Evolutionary conservation across 92 coral and sea anemone species (phyloP), one percentile per base, ranked within the genome.

Genomic region (Umimayanthus kanabou): DNA sequence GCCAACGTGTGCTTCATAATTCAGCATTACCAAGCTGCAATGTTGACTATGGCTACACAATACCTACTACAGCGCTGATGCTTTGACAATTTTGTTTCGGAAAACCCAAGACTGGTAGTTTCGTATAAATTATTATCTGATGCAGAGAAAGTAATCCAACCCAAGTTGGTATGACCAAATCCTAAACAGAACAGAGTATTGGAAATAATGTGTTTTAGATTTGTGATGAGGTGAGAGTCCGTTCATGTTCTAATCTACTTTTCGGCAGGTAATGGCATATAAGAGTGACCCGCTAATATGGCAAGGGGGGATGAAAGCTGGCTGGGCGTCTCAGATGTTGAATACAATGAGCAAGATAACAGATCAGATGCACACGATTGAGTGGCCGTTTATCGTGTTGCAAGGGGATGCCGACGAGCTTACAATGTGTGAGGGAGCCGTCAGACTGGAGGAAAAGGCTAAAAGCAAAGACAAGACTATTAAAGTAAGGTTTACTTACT

Each of bases 371-470:
- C 76, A 86, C 1, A 47, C 85, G 0, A 67, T 96, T 20, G 85
- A 95, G 29, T 85, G 93, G 91, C 94, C 98, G 3, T 96, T 91
- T 72, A 70, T 96, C 5, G 93, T 93, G 9, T 20, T 91, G 13
- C 98, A 95, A 55, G 98, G 99, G 9, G 93, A 89, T 45, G 93
- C 85, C 9, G 99, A 96, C 80, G 89, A 87, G 20, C 53, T 96
- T 4, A 69, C 78, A 0, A 76, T 77, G 84, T 77, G 85, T 4
- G 96, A 92, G 11, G 94, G 98, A 2, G 90, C 99, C 18, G 18
- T 81, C 2, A 81, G 78, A 50, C 90, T 96, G 80, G 92, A 87
- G 50, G 89, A 91, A 84, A 49, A 80, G 28, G 91, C 98, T 9
- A 85, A 85, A 71, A 95, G 96, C 88, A 77, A 85, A 20, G 94